Evolutionary conservation across 2,797 vertebrate species (phyloP), one percentile per base, ranked within the genome.

Genomic region (Hyperoplus lanceolatus): DNA sequence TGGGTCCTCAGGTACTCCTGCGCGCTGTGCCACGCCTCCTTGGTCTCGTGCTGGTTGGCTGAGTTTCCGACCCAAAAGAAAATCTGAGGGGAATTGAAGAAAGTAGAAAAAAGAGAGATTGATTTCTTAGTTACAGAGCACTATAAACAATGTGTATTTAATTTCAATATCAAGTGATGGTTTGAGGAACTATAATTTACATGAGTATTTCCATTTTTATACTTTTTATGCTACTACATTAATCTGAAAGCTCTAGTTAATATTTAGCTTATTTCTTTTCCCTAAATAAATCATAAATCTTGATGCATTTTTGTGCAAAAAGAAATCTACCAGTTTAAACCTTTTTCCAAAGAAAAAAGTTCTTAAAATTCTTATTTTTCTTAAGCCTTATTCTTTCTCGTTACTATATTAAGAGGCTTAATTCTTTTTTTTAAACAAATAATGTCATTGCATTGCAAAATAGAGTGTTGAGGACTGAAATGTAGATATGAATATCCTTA

Each of bases 61-160:
- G 78, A 92, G 57, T 87, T 95, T 73, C 97, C 97, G 8, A 98
- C 46, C 97, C 97, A 98, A 59, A 98, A 90, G 93, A 97, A 98
- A 89, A 98, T 80, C 97, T 98, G 76, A 59, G 15, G 39, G 29
- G 15, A 41, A 53, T 62, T 11, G 0, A 42, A 66, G 4, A 39
- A 46, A 66, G 13, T 5, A 13, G 39, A 29, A 45, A 41, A 21
- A 18, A 29, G 9, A 60, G 3, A 63, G 6, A 58, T n/a, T 39
- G 13, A 42, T 39, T 3, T n/a, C 43, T 67, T 59, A 0, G 29
- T 29, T 29, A 29, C 15, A 53, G 16, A 1, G 15, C 12, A 14
- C 2, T 6, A 46, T 41, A 6, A 62, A 72, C 18, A 21, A 51
- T 5, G 11, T 14, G 4, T 36, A 56, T 38, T 56, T 1, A 55